A percentile compares a stretch with the other conserved stretches of the same genome.
These are phyloP conservation scores for Sphenopsis melanotis DNA, from an alignment of 2,797 vertebrate genomes.

Conservation along the genomic window DNA sequence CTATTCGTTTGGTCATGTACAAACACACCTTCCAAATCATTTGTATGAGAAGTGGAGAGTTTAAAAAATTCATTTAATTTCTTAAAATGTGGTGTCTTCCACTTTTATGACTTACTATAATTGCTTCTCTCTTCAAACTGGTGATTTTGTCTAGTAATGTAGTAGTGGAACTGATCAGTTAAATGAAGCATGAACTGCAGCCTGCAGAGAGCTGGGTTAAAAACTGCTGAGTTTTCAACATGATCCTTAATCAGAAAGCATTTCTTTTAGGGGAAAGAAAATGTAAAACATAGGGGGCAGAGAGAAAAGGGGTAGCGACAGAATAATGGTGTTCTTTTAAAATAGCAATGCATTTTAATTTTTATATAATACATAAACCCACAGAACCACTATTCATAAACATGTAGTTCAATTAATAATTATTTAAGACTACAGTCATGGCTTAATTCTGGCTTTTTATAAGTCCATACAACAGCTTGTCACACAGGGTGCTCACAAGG, in stretches of 20 bases:
- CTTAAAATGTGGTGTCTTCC: conserved; percentile 31
- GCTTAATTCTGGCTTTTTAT: background rate
- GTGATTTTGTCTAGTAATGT: conserved; percentile 59
- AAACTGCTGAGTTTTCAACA: conserved; percentile 69
- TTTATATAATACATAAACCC: background rate
- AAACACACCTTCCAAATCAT: background rate
- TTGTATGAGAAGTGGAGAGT: background rate
- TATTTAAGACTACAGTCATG: background rate
- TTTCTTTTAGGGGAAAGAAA: conserved; percentile 46
- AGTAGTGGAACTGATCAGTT: conserved; percentile 67
- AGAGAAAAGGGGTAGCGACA: background rate
- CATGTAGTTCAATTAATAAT: background rate
- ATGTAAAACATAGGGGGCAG: conserved; percentile 30
- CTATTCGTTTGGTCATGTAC: background rate
- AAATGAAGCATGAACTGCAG: conserved; percentile 70
- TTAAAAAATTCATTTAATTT: background rate
- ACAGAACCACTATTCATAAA: background rate
- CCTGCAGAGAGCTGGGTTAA: conserved; percentile 67
- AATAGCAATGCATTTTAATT: background rate
- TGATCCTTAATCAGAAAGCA: conserved; percentile 62
- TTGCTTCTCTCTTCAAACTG: conserved; percentile 47
- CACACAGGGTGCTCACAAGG: background rate
- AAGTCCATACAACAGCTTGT: background rate
- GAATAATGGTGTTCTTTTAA: background rate
- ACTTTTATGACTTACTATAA: conserved; percentile 55